These are phyloP conservation scores for Genyomyrus donnyi DNA, from an alignment of 2,113 vertebrate genomes.

Conservation along the genomic window DNA sequence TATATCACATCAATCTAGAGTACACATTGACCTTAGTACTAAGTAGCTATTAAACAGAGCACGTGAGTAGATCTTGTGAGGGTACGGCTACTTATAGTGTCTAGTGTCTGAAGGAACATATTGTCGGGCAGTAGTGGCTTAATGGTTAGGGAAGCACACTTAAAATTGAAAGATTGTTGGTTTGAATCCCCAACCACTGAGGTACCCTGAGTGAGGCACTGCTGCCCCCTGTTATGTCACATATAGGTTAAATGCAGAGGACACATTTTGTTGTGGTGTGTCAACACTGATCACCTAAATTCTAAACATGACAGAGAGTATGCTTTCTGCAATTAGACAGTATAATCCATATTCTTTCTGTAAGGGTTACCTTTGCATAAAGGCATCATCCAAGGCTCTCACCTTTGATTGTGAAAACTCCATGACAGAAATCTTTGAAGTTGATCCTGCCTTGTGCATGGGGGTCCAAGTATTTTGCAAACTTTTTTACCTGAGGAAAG, in stretches of 20 bases:
- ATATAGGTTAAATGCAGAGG: too few relatives aligned
- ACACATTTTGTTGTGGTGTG: too few relatives aligned
- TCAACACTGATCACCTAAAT: too few relatives aligned
- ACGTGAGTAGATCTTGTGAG: not conserved
- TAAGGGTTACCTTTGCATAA: not conserved
- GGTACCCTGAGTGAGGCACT: too few relatives aligned
- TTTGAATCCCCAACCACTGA: too few relatives aligned
- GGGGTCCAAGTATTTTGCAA: conserved; percentile 81
- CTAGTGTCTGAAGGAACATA: too few relatives aligned
- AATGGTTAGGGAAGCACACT: too few relatives aligned
- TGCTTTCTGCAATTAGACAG: not conserved
- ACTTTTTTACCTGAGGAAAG: conserved; percentile 75
- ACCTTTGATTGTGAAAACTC: conserved; percentile 95
- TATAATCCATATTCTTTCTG: not conserved
- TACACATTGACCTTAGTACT: not conserved
- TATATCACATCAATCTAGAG: not conserved
- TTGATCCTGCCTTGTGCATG: conserved; percentile 84
- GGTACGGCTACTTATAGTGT: not conserved
- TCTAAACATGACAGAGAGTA: not conserved
- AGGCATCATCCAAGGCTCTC: conserved; percentile 14
- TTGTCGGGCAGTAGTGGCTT: too few relatives aligned
- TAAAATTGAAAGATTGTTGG: too few relatives aligned
- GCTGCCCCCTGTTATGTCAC: too few relatives aligned
- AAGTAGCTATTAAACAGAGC: not conserved
- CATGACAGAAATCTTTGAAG: conserved; percentile 92